Percentiles rank a stretch among this genome's conserved stretches.
Evolutionary conservation across 2,113 vertebrate genomes (phyloP).

Genomic region (Agapornis roseicollis): DNA sequence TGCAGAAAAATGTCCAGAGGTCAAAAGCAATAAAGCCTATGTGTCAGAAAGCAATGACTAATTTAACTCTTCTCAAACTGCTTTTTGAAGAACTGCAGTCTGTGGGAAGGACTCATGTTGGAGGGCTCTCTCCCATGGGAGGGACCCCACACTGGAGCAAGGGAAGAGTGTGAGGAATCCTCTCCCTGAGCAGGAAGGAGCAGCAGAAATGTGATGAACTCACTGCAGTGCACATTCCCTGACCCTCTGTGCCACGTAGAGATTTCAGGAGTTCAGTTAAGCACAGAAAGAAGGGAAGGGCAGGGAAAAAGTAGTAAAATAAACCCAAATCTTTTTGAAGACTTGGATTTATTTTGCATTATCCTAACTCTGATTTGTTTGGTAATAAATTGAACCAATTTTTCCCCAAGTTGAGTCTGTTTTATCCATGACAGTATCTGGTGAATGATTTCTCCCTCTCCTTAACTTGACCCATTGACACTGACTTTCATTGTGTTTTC

Average conservation of each 20-base stretch:
- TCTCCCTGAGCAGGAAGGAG: background rate
- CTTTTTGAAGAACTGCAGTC: background rate
- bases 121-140: background rate
- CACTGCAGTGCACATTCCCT: accelerated
- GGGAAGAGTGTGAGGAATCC: background rate
- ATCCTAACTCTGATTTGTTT: background rate
- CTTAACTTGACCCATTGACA: background rate
- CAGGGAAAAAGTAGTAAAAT: background rate
- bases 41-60: background rate
- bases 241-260: background rate
- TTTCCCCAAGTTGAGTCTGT: background rate
- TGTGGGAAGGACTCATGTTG: background rate
- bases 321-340: background rate
- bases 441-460: background rate
- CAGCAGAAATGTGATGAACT: background rate
- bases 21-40: background rate
- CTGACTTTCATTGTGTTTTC: background rate
- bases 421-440: background rate
- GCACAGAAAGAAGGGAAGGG: background rate
- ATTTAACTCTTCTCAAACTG: background rate
- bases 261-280: background rate
- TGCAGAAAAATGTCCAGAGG: background rate
- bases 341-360: background rate
- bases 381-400: background rate
- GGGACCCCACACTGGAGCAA: background rate